A percentile compares a stretch with the other conserved stretches of the same genome.
Evolutionary conservation across 2,888 invertebrate species (phyloP).

Genomic region (Polietes domitor): DNA sequence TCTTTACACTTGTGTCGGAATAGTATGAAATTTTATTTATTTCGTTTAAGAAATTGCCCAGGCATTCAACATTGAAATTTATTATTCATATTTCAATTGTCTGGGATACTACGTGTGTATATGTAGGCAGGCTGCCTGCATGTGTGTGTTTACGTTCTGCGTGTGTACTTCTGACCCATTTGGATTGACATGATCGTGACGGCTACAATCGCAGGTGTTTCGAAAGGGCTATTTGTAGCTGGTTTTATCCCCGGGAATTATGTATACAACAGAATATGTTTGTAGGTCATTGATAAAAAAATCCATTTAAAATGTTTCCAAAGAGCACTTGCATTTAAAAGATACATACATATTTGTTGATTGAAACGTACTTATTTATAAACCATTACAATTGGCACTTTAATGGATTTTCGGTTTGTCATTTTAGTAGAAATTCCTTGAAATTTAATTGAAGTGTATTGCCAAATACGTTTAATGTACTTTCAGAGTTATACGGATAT

Average conservation of each 20-base stretch:
- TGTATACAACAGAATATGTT: constrained; percentile 17
- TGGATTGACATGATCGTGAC: constrained; percentile 31
- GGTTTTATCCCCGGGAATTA: constrained; percentile 44
- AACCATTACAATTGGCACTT: background rate
- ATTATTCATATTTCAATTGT: constrained; percentile 29
- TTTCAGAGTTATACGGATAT: too few species aligned
- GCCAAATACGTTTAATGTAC: too few species aligned
- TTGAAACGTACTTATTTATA: background rate
- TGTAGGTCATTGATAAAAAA: constrained; percentile 27
- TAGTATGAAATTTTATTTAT: constrained; percentile 17
- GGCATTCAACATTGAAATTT: constrained; percentile 23
- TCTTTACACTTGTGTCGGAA: background rate
- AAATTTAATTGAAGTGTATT: too few species aligned
- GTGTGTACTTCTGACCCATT: constrained; percentile 35
- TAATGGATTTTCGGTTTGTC: background rate
- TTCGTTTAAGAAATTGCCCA: constrained; percentile 11
- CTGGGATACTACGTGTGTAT: constrained; percentile 19
- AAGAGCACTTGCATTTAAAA: constrained; percentile 15
- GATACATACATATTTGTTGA: constrained; percentile 7
- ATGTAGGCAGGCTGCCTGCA: background rate
- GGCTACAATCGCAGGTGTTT: constrained; percentile 44
- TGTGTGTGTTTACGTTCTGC: constrained; percentile 6
- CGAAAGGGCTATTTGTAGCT: constrained; percentile 29
- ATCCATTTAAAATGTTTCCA: background rate
- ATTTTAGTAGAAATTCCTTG: too few species aligned